Percentiles rank a stretch among this genome's conserved stretches.
Conservation (phyloP, 2,797 vertebrate species). For the Enteromius radiatus region DNA sequence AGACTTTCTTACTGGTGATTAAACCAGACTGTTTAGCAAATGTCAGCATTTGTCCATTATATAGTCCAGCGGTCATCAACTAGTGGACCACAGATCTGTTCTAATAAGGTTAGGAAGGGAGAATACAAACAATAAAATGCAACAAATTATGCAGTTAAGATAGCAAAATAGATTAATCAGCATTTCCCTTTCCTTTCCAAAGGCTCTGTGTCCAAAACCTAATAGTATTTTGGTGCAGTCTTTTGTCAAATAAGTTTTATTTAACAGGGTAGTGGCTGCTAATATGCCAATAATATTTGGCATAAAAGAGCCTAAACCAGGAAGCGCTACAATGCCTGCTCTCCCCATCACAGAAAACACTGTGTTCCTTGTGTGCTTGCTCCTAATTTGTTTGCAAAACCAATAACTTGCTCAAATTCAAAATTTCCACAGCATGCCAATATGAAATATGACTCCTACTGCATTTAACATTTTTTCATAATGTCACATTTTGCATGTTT, state of each 20-base stretch:
- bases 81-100: background rate
- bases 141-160: background rate
- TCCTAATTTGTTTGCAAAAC: slow-evolving; percentile 23
- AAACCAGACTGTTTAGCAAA: background rate
- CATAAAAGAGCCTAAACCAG: background rate
- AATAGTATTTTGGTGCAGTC: background rate
- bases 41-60: slow-evolving; percentile 19
- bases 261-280: background rate
- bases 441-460: slow-evolving; percentile 16
- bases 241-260: background rate
- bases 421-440: slow-evolving; percentile 12
- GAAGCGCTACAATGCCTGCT: background rate
- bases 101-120: background rate
- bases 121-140: background rate
- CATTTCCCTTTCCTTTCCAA: background rate
- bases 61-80: background rate
- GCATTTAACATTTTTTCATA: background rate
- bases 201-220: background rate
- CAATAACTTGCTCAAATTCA: background rate
- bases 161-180: background rate
- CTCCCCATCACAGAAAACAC: background rate
- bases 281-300: background rate
- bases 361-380: background rate
- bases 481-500: slow-evolving; percentile 16
- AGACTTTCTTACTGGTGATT: background rate